Conservation (phyloP, 1,140 invertebrate species). For the Eufriesea mexicana region DNA sequence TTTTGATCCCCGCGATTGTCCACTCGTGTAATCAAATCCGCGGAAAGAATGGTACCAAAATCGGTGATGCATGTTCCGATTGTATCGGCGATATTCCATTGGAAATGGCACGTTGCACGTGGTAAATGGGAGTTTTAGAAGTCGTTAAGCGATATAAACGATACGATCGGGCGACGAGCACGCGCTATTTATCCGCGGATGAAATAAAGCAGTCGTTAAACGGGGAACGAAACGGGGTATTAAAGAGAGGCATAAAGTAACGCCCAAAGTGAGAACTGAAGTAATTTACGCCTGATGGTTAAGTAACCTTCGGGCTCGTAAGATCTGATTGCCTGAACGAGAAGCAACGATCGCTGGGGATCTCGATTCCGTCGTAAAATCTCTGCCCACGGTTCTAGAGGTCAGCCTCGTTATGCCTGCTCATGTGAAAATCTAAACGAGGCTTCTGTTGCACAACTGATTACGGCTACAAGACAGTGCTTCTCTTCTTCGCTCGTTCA, state of each 20-base stretch:
- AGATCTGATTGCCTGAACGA: slow-evolving; percentile 40
- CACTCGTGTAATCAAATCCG: too few species aligned
- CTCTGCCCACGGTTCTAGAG: slow-evolving; percentile 26
- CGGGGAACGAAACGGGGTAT: slow-evolving; percentile 1
- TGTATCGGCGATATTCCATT: not conserved
- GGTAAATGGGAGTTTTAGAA: slow-evolving; percentile 3
- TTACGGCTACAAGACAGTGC: not conserved
- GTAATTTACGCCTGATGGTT: slow-evolving; percentile 34
- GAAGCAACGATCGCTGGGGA: slow-evolving; percentile 24
- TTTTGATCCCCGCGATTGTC: too few species aligned
- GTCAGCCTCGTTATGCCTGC: slow-evolving; percentile 20
- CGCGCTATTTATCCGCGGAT: not conserved
- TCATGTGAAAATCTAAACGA: slow-evolving; percentile 34
- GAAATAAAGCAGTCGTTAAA: slow-evolving; percentile 21
- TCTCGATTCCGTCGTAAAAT: slow-evolving; percentile 43
- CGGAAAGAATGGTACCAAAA: too few species aligned
- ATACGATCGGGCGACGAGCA: not conserved
- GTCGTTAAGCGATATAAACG: not conserved
- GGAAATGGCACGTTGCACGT: not conserved
- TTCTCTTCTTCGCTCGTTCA: not conserved
- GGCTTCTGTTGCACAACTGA: slow-evolving; percentile 11
- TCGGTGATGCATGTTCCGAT: too few species aligned
- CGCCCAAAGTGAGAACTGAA: slow-evolving; percentile 35
- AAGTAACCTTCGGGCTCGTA: slow-evolving; percentile 30
- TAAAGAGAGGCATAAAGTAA: slow-evolving; percentile 24